Conservation (phyloP, 2,797 vertebrate genomes). For the Hydrolagus colliei region DNA sequence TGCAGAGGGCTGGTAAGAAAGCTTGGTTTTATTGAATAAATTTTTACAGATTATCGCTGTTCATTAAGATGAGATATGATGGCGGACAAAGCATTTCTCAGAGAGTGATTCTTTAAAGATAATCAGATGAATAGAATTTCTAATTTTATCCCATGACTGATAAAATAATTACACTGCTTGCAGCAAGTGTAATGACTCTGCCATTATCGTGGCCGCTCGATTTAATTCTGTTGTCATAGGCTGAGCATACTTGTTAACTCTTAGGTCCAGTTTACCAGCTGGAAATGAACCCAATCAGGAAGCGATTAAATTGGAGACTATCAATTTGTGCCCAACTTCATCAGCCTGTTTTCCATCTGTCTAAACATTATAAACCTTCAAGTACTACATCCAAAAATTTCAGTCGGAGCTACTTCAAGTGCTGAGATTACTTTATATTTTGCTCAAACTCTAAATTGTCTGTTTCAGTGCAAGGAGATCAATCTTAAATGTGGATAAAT, state of each 20-base stretch:
- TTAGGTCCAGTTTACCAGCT: not conserved
- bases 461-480: too few species aligned
- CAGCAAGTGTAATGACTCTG: not conserved
- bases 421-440: too few species aligned
- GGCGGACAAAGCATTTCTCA: not conserved
- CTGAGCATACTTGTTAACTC: not conserved
- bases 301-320: not conserved
- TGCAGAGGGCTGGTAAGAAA: too few species aligned
- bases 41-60: not conserved
- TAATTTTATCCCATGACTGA: conserved; percentile 2
- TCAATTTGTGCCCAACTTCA: not conserved
- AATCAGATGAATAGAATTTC: conserved; percentile 11
- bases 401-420: too few species aligned
- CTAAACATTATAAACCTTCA: not conserved
- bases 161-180: not conserved
- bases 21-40: too few species aligned
- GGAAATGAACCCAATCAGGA: not conserved
- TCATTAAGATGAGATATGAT: not conserved
- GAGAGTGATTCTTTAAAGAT: not conserved
- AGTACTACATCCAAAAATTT: too few species aligned
- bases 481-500: too few species aligned
- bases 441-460: too few species aligned
- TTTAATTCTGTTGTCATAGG: not conserved
- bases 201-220: not conserved
- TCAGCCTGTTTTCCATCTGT: not conserved